Evolutionary conservation across 2,888 invertebrate species (phyloP), one percentile per base, ranked within the genome.

Genomic region (Drosophila macrospina): DNA sequence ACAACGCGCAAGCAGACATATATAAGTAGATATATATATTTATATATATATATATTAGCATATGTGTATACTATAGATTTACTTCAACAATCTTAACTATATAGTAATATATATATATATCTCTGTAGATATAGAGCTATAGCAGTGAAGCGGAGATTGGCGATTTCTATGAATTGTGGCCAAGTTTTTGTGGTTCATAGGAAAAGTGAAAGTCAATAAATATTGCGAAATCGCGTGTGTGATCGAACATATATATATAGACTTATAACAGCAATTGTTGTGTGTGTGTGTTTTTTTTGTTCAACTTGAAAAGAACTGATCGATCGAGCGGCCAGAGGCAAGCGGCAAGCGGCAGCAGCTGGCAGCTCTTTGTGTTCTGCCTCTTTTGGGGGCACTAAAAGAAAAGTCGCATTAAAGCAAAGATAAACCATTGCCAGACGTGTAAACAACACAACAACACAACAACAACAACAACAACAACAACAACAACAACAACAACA

Each of bases 141-240:
- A 26, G 13, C 26, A 51, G n/a, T 24, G 34, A 37, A 37, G 37
- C 50, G 50, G 10, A 11, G 16, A 20, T 39, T 41, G 41, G 10
- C 15, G 11, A 2, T 32, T 47, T 47, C 4, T 1, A 44, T 8
- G 6, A 36, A 30, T 30, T 24, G 59, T 37, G n/a, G 2, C 24
- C 44, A 26, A 56, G 62, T 56, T 41, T 28, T 56, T 34, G 39
- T 32, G 39, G 52, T 41, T 42, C 7, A 16, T 36, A 28, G 20
- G 15, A 65, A 69, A 81, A 87, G 80, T 74, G 73, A 76, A 85
- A 81, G 76, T 76, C 66, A 86, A 85, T 86, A 65, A 60, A 59
- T 66, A 87, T 87, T 86, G 88, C 80, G 87, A 86, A 89, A 89
- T 85, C 71, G 67, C 76, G 77, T 77, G 82, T 81, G 86, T 65